Evolutionary conservation across 2,797 vertebrate species (phyloP), one percentile per base, ranked within the genome.

Genomic region (Gallinago solitaria): DNA sequence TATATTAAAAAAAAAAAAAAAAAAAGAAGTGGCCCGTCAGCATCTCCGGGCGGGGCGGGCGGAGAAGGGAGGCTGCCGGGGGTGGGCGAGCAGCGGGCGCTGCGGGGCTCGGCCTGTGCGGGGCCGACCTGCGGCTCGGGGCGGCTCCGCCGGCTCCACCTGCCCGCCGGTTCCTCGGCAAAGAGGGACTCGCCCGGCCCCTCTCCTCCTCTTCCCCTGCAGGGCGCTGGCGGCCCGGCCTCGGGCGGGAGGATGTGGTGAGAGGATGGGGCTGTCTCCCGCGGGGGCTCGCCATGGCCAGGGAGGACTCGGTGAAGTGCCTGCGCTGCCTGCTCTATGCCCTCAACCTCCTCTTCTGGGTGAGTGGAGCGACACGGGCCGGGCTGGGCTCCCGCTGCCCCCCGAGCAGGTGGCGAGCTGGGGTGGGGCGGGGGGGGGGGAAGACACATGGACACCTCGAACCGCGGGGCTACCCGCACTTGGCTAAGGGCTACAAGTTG

Each of bases 281-380:
- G 91, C 89, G 67, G 60, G 75, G 93, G 95, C 96, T 98, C 98
- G 98, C 98, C 97, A 99, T 99, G 99, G 99, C 99, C 97, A 99
- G 99, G 95, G 98, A 99, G 98, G 99, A 99, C 98, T 99, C 99
- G 41, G 99, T 99, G 97, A 98, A 98, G 98, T 99, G 99, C 95
- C 97, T 99, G 96, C 99, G 99, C 89, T 99, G 99, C 85, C 98
- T 99, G 95, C 99, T 99, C 75, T 99, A 99, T 94, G 99, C 99
- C 69, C 98, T 99, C 97, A 99, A 99, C 97, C 98, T 99, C 95
- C 98, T 99, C 81, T 99, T 99, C 97, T 99, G 99, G 99, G 99
- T 99, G 98, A 99, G 99, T 98, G 60, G 56, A 4, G 69, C 69
- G 53, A 2, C 94, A 93, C 98, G 98, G 98, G 97, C 97, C 96